Percentiles rank a stretch among this genome's conserved stretches.
These are phyloP conservation scores for Takifugu flavidus DNA, from an alignment of 2,113 vertebrate species.

Conservation along the genomic window DNA sequence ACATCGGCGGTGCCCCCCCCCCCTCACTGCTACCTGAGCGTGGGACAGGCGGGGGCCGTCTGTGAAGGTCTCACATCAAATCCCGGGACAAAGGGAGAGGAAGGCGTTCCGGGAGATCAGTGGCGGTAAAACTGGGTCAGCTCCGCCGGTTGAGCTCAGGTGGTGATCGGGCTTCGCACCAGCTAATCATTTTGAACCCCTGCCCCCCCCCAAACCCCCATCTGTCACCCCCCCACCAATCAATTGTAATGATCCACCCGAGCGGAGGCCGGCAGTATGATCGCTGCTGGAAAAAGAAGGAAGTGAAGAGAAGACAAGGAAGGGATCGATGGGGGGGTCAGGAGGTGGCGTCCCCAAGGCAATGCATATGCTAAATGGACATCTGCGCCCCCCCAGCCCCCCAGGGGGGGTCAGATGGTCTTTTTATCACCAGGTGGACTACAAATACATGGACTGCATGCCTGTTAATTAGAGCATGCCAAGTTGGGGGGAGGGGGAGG, in stretches of 20 bases:
- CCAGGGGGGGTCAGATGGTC: conserved; percentile 64
- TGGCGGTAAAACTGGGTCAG: neutral
- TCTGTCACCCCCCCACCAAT: conserved; percentile 19
- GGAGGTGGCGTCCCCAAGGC: conserved; percentile 39
- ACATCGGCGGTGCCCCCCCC: conserved; percentile 45
- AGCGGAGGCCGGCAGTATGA: conserved; percentile 37
- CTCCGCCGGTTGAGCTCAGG: conserved; percentile 5
- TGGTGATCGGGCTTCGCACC: neutral
- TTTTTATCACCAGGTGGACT: conserved; percentile 66
- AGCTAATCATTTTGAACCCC: neutral
- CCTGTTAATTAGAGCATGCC: conserved; percentile 61
- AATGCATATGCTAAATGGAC: conserved; percentile 48
- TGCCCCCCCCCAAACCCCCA: neutral
- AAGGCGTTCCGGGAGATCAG: too few relatives aligned
- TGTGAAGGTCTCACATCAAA: conserved; percentile 33
- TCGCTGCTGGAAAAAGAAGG: conserved; percentile 35
- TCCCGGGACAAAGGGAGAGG: conserved; percentile 2
- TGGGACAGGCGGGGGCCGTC: conserved; percentile 65
- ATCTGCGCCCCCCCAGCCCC: conserved; percentile 57
- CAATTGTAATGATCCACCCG: conserved; percentile 62
- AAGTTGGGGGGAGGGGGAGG: conserved; percentile 24
- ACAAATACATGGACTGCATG: conserved; percentile 55
- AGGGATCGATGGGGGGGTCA: conserved; percentile 58
- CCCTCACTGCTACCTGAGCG: conserved; percentile 53
- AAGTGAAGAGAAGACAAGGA: conserved; percentile 36